Evolutionary conservation across 2,888 invertebrate species (phyloP), one percentile per base, ranked within the genome.

Genomic region (Saturnia pavonia): DNA sequence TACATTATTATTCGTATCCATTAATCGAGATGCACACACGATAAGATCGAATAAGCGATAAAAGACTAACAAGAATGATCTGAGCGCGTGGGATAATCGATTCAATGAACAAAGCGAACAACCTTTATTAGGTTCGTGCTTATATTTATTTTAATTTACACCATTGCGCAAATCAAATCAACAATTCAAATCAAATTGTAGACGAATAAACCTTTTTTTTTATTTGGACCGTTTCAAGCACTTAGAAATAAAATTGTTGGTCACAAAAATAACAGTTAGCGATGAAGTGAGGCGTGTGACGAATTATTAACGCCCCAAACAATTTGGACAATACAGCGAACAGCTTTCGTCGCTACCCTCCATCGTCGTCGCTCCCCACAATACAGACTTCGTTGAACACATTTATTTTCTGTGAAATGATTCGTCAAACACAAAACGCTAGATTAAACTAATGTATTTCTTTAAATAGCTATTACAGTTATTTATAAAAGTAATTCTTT

Each of bases 231-330:
- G 72, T 71, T 72, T 74, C 67, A 43, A 57, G 16, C 65, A 65
- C 40, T 65, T 40, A 69, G 45, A 72, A 68, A 72, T 71, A 71
- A 71, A 68, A 45, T 16, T 66, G 42, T 69, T 76, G 77, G 77
- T 77, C 79, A 79, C 78, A 79, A 83, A 84, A 86, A 84, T 84
- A 86, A 85, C 82, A 81, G 83, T 84, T 80, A 82, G 83, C 79
- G 79, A 82, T 79, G 82, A 83, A 85, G 80, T 81, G 85, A 85
- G 82, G 85, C 87, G 83, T 85, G 86, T 83, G 84, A 85, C 83
- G 85, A 88, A 88, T 90, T 90, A 88, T 87, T 82, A 86, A 88
- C 86, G 86, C 87, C 85, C 82, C 85, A 82, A 87, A 86, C 89
- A 86, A 87, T 88, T 89, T 86, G 82, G 82, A 89, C 88, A 88